Percentiles rank a stretch among this genome's conserved stretches.
Evolutionary conservation across 1,140 invertebrate species (phyloP).

Genomic region (Phthorimaea operculella): DNA sequence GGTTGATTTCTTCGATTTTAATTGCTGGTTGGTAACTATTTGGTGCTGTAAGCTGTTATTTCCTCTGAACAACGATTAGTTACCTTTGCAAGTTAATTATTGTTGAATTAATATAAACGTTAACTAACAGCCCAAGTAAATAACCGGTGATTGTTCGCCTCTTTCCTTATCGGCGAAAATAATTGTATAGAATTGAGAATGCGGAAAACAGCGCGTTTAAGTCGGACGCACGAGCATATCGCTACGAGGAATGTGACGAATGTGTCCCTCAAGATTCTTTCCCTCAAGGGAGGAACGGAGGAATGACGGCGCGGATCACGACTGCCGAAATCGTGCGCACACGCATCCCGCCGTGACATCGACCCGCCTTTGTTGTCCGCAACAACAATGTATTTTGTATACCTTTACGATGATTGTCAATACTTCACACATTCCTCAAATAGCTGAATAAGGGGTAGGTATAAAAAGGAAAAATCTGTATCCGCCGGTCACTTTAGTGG

Average conservation of each 20-base stretch:
- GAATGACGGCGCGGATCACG: constrained; percentile 33
- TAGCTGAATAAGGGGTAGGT: neutral
- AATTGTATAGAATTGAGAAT: constrained; percentile 16
- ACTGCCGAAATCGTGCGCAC: constrained; percentile 43
- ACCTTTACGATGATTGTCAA: neutral
- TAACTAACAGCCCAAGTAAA: too few relatives aligned
- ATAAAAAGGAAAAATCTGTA: too few relatives aligned
- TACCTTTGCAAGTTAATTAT: too few relatives aligned
- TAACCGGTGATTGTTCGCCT: too few relatives aligned
- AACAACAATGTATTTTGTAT: constrained; percentile 10
- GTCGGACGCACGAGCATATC: constrained; percentile 36
- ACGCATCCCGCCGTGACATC: constrained; percentile 29
- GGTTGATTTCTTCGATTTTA: too few relatives aligned
- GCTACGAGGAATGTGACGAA: constrained; percentile 33
- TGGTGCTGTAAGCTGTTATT: too few relatives aligned
- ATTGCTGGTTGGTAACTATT: too few relatives aligned
- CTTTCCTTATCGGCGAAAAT: too few relatives aligned
- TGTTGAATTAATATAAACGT: too few relatives aligned
- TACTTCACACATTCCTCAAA: neutral
- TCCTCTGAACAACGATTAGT: too few relatives aligned
- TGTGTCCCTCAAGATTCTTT: constrained; percentile 21
- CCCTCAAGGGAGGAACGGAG: constrained; percentile 12
- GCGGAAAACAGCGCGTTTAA: constrained; percentile 29
- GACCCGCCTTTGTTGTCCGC: constrained; percentile 5
- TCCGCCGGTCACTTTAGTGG: too few relatives aligned